Evolutionary conservation across 2,113 vertebrate species (phyloP).

Genomic region (Paratilapia polleni): DNA sequence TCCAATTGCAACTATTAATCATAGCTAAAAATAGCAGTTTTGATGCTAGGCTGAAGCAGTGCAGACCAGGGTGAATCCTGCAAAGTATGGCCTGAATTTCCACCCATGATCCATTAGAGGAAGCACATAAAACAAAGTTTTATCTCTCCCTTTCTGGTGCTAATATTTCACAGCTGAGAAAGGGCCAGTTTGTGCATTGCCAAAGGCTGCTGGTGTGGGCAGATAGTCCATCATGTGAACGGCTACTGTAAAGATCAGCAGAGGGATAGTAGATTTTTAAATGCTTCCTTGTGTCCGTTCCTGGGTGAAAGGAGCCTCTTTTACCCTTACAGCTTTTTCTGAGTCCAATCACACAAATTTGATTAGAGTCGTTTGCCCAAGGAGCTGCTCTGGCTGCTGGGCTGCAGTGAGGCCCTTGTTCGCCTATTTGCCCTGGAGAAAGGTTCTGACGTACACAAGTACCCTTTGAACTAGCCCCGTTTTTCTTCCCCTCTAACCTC

Average conservation of each 20-base stretch:
- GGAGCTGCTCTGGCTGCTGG: conserved; percentile 59
- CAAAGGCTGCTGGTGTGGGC: conserved; percentile 54
- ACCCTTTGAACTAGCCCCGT: conserved; percentile 59
- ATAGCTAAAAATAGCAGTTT: conserved; percentile 45
- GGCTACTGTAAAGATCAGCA: conserved; percentile 55
- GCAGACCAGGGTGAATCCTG: conserved; percentile 21
- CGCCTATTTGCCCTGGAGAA: conserved; percentile 61
- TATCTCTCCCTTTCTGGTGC: conserved; percentile 32
- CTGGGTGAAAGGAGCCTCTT: conserved; percentile 65
- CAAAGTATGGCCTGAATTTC: conserved; percentile 29
- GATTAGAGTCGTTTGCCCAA: conserved; percentile 73
- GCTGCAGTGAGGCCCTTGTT: conserved; percentile 69
- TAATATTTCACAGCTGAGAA: conserved; percentile 59
- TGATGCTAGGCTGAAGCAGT: conserved; percentile 17
- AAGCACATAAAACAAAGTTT: conserved; percentile 43
- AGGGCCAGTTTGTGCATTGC: conserved; percentile 51
- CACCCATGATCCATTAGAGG: conserved; percentile 29
- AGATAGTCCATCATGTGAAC: conserved; percentile 67
- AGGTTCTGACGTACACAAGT: conserved; percentile 57
- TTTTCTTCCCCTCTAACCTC: conserved; percentile 61
- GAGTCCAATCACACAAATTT: conserved; percentile 77
- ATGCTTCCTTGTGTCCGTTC: conserved; percentile 62
- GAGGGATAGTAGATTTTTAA: conserved; percentile 54
- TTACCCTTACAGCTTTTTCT: conserved; percentile 47
- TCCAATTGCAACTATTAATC: conserved; percentile 35